Conservation (phyloP, 1,140 invertebrate species). For the Acyrthosiphon pisum region DNA sequence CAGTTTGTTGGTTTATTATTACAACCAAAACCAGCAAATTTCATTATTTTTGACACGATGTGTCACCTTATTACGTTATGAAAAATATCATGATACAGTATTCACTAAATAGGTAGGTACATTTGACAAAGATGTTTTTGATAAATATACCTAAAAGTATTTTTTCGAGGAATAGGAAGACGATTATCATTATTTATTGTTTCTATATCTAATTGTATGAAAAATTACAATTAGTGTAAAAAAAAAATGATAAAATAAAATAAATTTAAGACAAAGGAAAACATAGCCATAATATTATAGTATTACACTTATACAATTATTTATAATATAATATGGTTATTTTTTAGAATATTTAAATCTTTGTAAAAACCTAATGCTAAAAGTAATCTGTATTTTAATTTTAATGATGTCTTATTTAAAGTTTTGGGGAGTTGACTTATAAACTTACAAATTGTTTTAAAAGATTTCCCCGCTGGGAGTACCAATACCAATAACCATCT, state of each 20-base stretch:
- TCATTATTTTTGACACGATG: background rate
- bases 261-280: background rate
- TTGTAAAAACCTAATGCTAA: background rate
- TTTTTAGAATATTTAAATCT: constrained; percentile 5
- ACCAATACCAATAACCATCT: background rate
- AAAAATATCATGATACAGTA: background rate
- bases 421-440: background rate
- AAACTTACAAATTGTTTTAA: constrained; percentile 16
- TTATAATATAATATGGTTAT: too few species aligned
- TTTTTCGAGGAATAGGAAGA: too few species aligned
- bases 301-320: background rate
- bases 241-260: background rate
- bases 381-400: constrained; percentile 1
- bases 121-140: background rate
- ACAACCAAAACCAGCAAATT: background rate
- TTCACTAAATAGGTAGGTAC: background rate
- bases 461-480: background rate
- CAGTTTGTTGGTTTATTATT: background rate
- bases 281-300: background rate
- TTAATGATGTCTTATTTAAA: constrained; percentile 3
- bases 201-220: background rate
- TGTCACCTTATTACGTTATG: background rate
- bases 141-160: background rate
- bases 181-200: background rate
- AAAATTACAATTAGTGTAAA: background rate